Base-by-base conservation (phyloP, 1,140 invertebrate species). In the Drosophila kurseongensis region DNA sequence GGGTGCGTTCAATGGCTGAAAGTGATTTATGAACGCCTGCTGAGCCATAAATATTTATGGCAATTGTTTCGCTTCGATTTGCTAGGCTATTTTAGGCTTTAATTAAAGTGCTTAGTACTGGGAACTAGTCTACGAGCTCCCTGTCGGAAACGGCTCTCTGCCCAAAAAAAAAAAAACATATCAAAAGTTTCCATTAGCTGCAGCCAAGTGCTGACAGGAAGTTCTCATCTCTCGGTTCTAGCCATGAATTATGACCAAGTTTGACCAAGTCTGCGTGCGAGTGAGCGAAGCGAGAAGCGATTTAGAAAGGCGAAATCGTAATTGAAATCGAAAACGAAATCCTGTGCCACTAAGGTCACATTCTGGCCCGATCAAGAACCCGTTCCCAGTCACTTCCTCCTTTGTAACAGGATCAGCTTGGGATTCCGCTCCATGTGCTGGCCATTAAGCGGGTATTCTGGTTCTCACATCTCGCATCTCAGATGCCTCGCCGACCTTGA, bases 31-130 rank as follows among this genome's bases (percentile, higher is more conserved):
- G 68, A 78, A 61, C 27, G 29, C 52, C 23, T 45, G 63, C 48
- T 56, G 73, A 78, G 76, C 75, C 75, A 88, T 73, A 86, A 66
- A 86, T 66, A 75, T 83, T 83, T 73, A 80, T 63, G 83, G 67
- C 78, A 69, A 75, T 75, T 78, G 58, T 89, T 89, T 78, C 66
- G 65, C 54, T 72, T 72, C 66, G 84, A 89, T 89, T 89, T 74
- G 55, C 68, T 44, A 71, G 67, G 69, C 78, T 44, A 61, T 71
- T 74, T 73, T 55, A 36, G 60, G 72, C 55, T 79, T 80, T 77
- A 80, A 89, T 83, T 80, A 74, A 83, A 75, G 58, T 54, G 67
- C 48, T 84, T 76, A 71, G 54, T 66, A 67, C 54, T 62, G 58
- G 66, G 51, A 69, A 62, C 51, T 42, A 56, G 66, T 47, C 60